Percentiles rank a stretch among this genome's conserved stretches.
phyloP scores from a whole-genome alignment of 2,888 invertebrate species.

The Tipula lateralis region DNA sequence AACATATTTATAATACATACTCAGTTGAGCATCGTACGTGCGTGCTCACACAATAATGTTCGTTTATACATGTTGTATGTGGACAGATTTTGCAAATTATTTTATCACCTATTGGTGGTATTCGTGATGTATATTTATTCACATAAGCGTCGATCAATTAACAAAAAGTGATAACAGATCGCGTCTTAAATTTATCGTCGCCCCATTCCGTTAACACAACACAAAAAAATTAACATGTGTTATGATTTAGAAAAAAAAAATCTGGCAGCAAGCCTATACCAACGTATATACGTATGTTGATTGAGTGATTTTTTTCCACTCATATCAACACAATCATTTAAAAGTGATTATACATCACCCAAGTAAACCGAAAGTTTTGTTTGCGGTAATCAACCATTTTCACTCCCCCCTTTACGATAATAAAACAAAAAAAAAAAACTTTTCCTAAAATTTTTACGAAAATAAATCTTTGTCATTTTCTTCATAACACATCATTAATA shows the following conservation, averaged over 20 bases:
- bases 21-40: background rate
- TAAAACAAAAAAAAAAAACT: background rate
- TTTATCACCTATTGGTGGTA: no score
- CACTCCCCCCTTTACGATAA: background rate
- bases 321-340: background rate
- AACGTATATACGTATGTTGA: background rate
- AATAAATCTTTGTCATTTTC: constrained; percentile 19
- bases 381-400: background rate
- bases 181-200: background rate
- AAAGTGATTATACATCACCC: background rate
- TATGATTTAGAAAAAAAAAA: background rate
- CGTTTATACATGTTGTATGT: background rate
- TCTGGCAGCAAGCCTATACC: background rate
- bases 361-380: background rate
- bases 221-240: background rate
- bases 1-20: background rate
- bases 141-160: background rate
- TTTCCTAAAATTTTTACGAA: background rate
- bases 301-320: background rate
- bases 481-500: constrained; percentile 24
- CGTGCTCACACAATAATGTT: background rate
- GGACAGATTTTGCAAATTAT: background rate
- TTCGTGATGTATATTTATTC: no score
- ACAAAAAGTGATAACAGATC: background rate
- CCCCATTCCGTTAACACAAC: background rate